Evolutionary conservation across 2,797 vertebrate genomes (phyloP), one percentile per base, ranked within the genome.

Genomic region (Chromis chromis): DNA sequence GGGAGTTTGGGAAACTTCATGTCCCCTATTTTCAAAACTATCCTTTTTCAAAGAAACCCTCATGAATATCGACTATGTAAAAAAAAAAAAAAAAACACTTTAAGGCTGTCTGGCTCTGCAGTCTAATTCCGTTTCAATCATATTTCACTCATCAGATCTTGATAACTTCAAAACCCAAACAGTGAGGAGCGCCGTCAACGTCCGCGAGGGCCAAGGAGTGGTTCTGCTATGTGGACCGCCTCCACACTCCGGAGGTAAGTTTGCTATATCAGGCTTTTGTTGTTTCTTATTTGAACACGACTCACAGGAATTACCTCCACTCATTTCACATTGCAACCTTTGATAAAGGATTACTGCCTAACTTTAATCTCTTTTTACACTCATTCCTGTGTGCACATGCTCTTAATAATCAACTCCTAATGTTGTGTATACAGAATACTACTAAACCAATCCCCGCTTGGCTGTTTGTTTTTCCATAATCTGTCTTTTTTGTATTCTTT

Each of bases 191-290:
- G 92, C 96, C 0, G 97, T 99, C 58, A 98, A 96, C 0, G 97
- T 98, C 48, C 95, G 97, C 0, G 96, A 98, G 86, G 97, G 97
- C 40, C 97, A 99, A 90, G 97, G 97, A 0, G 96, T 99, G 0
- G 97, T 99, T 74, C 90, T 99, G 75, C 87, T 99, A 53, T 99
- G 97, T 1, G 97, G 97, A 7, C 95, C 96, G 0, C 93, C 96
- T 0, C 90, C 94, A 14, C 94, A 97, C 82, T 95, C 96, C 0
- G 96, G 96, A 94, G 97, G 97, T 98, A 94, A 93, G 94, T 77
- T 68, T 33, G 10, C 44, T 13, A 11, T 27, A 13, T 44, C 11
- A 12, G 0, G 1, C 44, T 53, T 58, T 19, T 49, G 3, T 39
- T 4, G 1, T 67, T 11, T 75, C 22, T 24, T 55, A 39, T 72